A percentile compares a stretch with the other conserved stretches of the same genome.
phyloP scores from a whole-genome alignment of 2,888 invertebrate species.

The Apamea anceps region DNA sequence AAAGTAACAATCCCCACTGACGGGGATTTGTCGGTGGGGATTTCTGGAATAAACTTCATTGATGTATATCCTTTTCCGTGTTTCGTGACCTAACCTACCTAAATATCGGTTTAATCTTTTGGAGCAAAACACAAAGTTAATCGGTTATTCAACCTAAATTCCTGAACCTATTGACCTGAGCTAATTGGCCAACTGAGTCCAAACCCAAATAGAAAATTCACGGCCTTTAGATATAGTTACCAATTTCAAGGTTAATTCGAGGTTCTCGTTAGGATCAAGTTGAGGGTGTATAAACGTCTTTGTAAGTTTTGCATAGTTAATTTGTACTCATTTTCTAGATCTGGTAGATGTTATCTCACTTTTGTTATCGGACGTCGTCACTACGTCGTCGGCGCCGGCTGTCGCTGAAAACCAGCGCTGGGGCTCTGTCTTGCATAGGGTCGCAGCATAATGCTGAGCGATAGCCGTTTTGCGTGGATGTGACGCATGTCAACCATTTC shows the following conservation, averaged over 20 bases:
- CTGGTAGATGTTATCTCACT: neutral
- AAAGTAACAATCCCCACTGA: too few relatives aligned
- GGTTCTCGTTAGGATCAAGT: slow-evolving; percentile 4
- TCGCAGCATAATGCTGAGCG: too few relatives aligned
- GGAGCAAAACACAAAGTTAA: neutral
- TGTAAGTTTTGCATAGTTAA: slow-evolving; percentile 19
- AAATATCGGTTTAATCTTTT: neutral
- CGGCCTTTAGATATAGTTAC: neutral
- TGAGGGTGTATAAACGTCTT: slow-evolving; percentile 8
- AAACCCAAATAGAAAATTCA: slow-evolving; percentile 14
- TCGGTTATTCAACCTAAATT: neutral
- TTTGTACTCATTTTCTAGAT: neutral
- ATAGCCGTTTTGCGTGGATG: too few relatives aligned
- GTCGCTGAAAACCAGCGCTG: too few relatives aligned
- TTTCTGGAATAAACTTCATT: too few relatives aligned
- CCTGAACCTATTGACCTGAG: neutral
- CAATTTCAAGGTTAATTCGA: slow-evolving; percentile 19
- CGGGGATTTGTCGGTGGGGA: too few relatives aligned
- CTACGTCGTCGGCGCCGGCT: too few relatives aligned
- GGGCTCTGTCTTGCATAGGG: too few relatives aligned
- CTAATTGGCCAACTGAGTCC: slow-evolving; percentile 5
- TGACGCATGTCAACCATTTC: too few relatives aligned
- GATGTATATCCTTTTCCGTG: neutral
- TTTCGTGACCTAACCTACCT: neutral
- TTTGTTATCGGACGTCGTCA: neutral